phyloP scores from a whole-genome alignment of 2,113 vertebrate species.

The Telmatochromis brichardi region DNA sequence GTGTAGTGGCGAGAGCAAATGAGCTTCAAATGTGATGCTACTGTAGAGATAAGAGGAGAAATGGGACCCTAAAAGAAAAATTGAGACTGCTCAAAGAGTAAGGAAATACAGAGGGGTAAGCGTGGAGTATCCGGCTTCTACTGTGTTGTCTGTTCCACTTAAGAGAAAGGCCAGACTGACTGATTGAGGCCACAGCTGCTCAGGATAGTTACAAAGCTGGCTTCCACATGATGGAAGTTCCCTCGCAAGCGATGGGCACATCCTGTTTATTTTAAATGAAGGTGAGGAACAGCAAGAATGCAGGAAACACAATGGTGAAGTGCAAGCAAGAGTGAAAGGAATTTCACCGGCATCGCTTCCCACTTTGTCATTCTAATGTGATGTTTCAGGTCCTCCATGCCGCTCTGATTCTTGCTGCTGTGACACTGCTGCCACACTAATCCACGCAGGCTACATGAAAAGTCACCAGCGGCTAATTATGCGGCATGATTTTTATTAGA shows the following conservation, averaged over 20 bases:
- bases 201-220: constrained; percentile 35
- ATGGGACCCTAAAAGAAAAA: background rate
- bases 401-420: background rate
- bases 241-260: constrained; percentile 13
- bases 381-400: background rate
- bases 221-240: constrained; percentile 41
- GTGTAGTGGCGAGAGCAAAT: background rate
- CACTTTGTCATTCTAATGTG: background rate
- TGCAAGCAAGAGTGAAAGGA: constrained; percentile 3
- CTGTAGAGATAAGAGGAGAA: background rate
- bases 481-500: constrained; percentile 34
- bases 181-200: constrained; percentile 63
- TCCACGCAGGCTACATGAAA: background rate
- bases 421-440: background rate
- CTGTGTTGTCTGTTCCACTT: constrained; percentile 44
- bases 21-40: background rate
- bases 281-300: constrained; percentile 2
- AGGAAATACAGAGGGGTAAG: background rate
- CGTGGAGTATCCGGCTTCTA: constrained; percentile 21
- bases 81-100: background rate
- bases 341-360: background rate
- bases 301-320: background rate
- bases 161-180: constrained; percentile 32
- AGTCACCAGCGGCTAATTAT: constrained; percentile 16
- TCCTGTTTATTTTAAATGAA: constrained; percentile 43